Base-by-base conservation (phyloP, 1,140 invertebrate species). In the Lepidostoma basale region DNA sequence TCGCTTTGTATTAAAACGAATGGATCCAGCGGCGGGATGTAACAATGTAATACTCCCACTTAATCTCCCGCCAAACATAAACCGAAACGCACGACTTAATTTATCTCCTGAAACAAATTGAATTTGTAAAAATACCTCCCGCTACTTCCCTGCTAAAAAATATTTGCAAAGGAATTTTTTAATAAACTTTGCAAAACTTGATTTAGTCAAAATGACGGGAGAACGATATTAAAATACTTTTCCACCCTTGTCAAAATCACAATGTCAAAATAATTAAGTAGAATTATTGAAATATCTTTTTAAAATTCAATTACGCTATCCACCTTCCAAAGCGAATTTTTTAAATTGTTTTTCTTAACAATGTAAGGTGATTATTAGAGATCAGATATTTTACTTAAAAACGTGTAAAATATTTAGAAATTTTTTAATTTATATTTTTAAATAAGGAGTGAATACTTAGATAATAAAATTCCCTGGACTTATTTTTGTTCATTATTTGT, bases 261-360 rank as follows among this genome's bases (percentile, higher is more conserved):
- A 56, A 56, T 22, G 45, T 49, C 28, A 6, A 56, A 56, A 56
- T 36, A 56, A 56, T 56, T 49, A 49, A 49, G 22, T n/a, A n/a
- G 14, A 49, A 23, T 49, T 49, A 25, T 36, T 56, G 52, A 36
- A 36, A 36, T 56, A 56, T 36, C 28, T 36, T 56, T 20, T 8
- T 4, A 56, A 33, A 12, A 36, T 5, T 9, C 14, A 2, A 2
- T 36, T 33, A 36, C 23, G 52, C 30, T 20, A 30, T 33, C 8
- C 9, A 30, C n/a, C 6, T 56, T 56, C 30, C 10, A 12, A 12
- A 36, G 14, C 5, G 33, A 36, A 36, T 36, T 36, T n/a, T n/a
- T 2, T 1, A 6, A n/a, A 36, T 36, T 2, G 33, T 9, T 36
- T 12, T 36, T 9, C 33, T 36, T 36, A 12, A 3, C 5, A 36